A percentile compares a stretch with the other conserved stretches of the same genome.
Evolutionary conservation across 64 coral and sea anemone genomes (phyloP).

Genomic region (Actinia tenebrosa): DNA sequence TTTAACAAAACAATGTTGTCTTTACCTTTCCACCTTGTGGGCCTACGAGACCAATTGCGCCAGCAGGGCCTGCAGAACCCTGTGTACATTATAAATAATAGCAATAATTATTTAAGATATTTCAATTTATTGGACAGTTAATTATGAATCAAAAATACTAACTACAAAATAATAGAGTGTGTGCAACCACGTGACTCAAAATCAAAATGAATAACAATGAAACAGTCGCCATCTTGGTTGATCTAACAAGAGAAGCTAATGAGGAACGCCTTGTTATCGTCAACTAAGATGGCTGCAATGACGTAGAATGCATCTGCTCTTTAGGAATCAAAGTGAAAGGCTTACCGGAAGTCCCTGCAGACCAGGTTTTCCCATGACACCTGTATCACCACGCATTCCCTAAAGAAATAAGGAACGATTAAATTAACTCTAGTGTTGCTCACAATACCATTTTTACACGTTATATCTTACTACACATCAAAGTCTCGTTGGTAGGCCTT

Average conservation of each 20-base stretch:
- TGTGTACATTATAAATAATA: neutral
- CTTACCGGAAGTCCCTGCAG: constrained; percentile 4
- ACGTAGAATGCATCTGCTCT: too few species aligned
- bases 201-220: too few species aligned
- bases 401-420: neutral
- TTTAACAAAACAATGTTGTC: neutral
- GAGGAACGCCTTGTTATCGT: too few species aligned
- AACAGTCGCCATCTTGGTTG: too few species aligned
- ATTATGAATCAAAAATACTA: neutral
- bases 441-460: too few species aligned
- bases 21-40: constrained; percentile 28
- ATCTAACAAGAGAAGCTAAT: too few species aligned
- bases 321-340: neutral
- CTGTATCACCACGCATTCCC: neutral
- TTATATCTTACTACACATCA: too few species aligned
- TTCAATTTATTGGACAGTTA: neutral
- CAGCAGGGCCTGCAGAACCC: constrained; percentile 34
- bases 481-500: too few species aligned
- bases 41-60: constrained; percentile 17
- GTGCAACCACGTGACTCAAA: too few species aligned
- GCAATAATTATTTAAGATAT: neutral
- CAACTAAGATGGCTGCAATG: too few species aligned
- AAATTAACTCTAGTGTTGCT: too few species aligned
- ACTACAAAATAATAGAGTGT: neutral
- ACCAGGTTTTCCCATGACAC: constrained; percentile 1